These are phyloP conservation scores for Balearica regulorum DNA, from an alignment of 2,797 vertebrate genomes.

Conservation along the genomic window DNA sequence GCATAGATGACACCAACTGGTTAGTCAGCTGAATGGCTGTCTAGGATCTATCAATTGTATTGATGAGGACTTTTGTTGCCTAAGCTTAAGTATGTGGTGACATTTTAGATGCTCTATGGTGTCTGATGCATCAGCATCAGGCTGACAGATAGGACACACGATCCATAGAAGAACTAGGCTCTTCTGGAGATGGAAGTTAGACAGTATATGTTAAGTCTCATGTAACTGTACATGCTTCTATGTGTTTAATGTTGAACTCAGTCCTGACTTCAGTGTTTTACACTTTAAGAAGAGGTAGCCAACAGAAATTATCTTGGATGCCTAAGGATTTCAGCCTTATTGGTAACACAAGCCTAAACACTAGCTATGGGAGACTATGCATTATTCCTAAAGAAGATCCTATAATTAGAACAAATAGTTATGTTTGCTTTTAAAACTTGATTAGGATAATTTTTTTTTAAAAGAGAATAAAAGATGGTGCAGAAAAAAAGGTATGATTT, in stretches of 20 bases:
- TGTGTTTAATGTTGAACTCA: not conserved
- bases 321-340: not conserved
- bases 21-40: not conserved
- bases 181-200: not conserved
- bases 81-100: not conserved
- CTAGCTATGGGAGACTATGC: not conserved
- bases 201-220: not conserved
- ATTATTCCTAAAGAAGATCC: not conserved
- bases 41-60: not conserved
- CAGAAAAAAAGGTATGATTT: not conserved
- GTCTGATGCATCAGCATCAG: not conserved
- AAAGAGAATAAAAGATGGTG: not conserved
- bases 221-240: not conserved
- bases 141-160: not conserved
- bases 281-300: not conserved
- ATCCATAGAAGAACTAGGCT: not conserved
- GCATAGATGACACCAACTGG: not conserved
- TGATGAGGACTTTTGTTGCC: not conserved
- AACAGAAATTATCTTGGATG: not conserved
- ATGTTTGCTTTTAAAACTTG: not conserved
- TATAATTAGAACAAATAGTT: not conserved
- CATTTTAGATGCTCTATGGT: not conserved
- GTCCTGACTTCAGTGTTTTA: not conserved
- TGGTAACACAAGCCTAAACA: not conserved
- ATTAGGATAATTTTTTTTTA: not conserved